phyloP scores from a whole-genome alignment of 2,888 invertebrate species.

The Perizoma flavofasciatum region DNA sequence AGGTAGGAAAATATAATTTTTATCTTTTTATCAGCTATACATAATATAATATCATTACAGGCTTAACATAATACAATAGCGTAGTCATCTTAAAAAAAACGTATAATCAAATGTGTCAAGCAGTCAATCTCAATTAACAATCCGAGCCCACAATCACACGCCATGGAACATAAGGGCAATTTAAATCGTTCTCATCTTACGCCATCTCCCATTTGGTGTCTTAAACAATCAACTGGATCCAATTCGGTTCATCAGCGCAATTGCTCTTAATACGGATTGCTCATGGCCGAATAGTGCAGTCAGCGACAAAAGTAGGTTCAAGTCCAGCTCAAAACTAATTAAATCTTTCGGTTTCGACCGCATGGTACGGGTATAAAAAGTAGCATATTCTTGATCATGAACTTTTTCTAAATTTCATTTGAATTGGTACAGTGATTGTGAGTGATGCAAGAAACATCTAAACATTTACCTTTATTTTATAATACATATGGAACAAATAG shows the following conservation, averaged over 20 bases:
- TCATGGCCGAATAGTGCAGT: conserved; percentile 21
- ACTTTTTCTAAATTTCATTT: too few species aligned
- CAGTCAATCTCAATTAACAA: conserved; percentile 20
- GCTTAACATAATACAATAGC: too few species aligned
- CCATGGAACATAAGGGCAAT: conserved; percentile 24
- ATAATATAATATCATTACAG: too few species aligned
- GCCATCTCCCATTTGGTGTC: conserved; percentile 65
- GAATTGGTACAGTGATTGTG: too few species aligned
- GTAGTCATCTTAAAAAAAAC: too few species aligned
- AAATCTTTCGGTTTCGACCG: background rate
- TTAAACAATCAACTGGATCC: conserved; percentile 78
- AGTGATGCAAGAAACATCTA: too few species aligned
- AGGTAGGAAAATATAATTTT: too few species aligned
- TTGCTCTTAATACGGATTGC: conserved; percentile 62
- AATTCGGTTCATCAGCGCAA: conserved; percentile 79
- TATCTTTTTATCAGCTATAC: too few species aligned
- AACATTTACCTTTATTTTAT: too few species aligned
- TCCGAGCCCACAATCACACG: conserved; percentile 19
- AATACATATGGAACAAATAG: too few species aligned
- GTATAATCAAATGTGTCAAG: background rate
- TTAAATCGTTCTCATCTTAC: conserved; percentile 38
- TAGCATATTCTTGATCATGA: too few species aligned
- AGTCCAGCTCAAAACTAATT: conserved; percentile 61
- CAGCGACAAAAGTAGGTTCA: background rate
- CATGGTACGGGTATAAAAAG: background rate